Evolutionary conservation across 2,113 vertebrate species (phyloP), one percentile per base, ranked within the genome.

Genomic region (Dissostichus mawsoni): DNA sequence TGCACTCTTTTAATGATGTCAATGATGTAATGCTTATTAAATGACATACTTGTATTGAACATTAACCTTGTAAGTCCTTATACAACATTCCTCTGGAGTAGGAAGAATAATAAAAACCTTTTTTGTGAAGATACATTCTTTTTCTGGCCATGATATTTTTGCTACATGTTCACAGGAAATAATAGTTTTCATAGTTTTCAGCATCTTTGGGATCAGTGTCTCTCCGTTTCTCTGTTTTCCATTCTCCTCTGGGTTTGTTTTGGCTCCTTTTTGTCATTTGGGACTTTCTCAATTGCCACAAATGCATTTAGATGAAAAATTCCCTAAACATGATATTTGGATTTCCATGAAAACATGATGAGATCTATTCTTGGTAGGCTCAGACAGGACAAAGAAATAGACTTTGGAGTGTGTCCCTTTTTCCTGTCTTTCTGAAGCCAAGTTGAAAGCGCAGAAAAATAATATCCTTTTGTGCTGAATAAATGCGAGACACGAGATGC

Each of bases 331-430:
- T 84, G 78, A 81, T 87, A 85, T 76, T 85, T 84, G 74, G 74
- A 84, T 86, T 85, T 75, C 47, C 70, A 83, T 88, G 75, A 75
- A 85, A 86, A 84, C 62, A 68, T 71, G 64, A 82, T 82, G 68
- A 66, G 65, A 74, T 70, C 76, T 76, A 61, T 78, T 50, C 59
- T 51, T 33, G n/a, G 71, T 69, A 47, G 76, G 47, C 41, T 41
- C 20, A 9, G 51, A 47, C 18, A 11, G 51, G 36, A 80, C 61
- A 81, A 57, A 68, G n/a, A 64, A 63, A 25, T 57, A 47, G 0
- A 47, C 45, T 68, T 41, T 78, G 62, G 69, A 82, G 11, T n/a
- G 36, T 10, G 50, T 63, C 29, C 65, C 51, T 29, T 45, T 63
- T 56, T 58, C 33, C 53, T 71, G 36, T 64, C 23, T 44, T 13